Evolutionary conservation across 2,797 vertebrate genomes (phyloP).

Genomic region (Distichodus sexfasciatus): DNA sequence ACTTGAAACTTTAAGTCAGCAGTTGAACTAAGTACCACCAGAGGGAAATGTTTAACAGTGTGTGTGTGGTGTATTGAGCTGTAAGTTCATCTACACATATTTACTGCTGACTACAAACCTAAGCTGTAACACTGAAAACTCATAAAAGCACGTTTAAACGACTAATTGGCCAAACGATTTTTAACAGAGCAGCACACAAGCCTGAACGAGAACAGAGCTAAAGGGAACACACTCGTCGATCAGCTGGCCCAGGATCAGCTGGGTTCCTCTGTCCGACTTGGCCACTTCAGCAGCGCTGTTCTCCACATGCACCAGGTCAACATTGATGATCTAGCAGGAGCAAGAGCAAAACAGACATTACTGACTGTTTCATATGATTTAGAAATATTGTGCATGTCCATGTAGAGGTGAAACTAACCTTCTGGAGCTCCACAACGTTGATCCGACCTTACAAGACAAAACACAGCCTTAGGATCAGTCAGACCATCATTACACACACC

Average conservation of each 20-base stretch:
- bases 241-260: slow-evolving; percentile 89
- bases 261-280: slow-evolving; percentile 82
- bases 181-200: not conserved
- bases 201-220: not conserved
- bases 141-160: too few relatives aligned
- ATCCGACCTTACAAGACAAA: slow-evolving; percentile 78
- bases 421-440: slow-evolving; percentile 94
- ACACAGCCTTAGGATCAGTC: not conserved
- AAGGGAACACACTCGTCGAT: slow-evolving; percentile 83
- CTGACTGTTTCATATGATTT: too few relatives aligned
- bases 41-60: too few relatives aligned
- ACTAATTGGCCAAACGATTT: too few relatives aligned
- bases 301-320: slow-evolving; percentile 92
- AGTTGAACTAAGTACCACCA: too few relatives aligned
- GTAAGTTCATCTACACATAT: too few relatives aligned
- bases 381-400: too few relatives aligned
- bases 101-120: too few relatives aligned
- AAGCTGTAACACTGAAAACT: too few relatives aligned
- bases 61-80: too few relatives aligned
- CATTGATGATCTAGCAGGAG: slow-evolving; percentile 83
- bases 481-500: too few relatives aligned
- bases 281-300: slow-evolving; percentile 85
- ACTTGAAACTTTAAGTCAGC: too few relatives aligned
- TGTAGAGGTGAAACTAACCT: slow-evolving; percentile 83
- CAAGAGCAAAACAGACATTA: slow-evolving; percentile 33